These are phyloP conservation scores for Cricetomys ansorgei DNA, from an alignment of 2,113 vertebrate species.

Conservation along the genomic window DNA sequence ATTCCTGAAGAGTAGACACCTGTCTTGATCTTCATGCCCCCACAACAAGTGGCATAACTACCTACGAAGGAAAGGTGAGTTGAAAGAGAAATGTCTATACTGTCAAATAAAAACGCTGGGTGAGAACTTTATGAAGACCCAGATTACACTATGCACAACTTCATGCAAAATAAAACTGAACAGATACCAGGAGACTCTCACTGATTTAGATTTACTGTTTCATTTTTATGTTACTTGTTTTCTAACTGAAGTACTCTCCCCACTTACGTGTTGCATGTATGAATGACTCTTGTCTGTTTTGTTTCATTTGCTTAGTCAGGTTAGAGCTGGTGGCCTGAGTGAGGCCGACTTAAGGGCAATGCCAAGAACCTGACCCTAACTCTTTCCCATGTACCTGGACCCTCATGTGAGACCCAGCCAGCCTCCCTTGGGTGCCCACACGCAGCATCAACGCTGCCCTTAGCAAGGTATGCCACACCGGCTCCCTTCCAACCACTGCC, in stretches of 20 bases:
- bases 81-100: neutral
- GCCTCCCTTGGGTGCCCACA: neutral
- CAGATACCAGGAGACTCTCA: neutral
- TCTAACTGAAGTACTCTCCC: constrained; percentile 4
- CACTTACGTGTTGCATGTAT: neutral
- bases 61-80: neutral
- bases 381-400: neutral
- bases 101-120: constrained; percentile 25
- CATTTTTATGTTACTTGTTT: neutral
- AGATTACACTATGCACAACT: neutral
- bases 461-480: neutral
- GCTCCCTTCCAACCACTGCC: neutral
- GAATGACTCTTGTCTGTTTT: neutral
- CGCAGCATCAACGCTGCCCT: neutral
- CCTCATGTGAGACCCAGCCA: neutral
- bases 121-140: constrained; percentile 21
- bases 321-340: neutral
- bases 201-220: neutral
- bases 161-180: constrained; percentile 12
- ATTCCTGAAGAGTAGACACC: neutral
- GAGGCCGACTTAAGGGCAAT: neutral
- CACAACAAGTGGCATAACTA: neutral
- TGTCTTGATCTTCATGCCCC: neutral
- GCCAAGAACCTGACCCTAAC: neutral
- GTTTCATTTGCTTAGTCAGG: neutral